phyloP scores from a whole-genome alignment of 2,888 invertebrate species.

The Furcula furcula region DNA sequence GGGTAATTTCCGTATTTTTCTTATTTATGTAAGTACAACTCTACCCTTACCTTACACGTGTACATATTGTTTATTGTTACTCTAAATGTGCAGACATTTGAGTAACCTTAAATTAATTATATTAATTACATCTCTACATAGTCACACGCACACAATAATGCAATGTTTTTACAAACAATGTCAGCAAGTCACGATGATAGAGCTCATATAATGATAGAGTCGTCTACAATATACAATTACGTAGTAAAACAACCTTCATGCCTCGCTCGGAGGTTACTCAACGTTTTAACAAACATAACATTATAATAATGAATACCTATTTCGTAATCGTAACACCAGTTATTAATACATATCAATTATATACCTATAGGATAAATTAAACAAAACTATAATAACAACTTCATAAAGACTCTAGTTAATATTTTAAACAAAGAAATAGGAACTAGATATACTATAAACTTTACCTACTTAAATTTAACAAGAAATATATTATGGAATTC shows the following conservation, averaged over 20 bases:
- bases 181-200: not conserved
- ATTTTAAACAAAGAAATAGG: too few relatives aligned
- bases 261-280: not conserved
- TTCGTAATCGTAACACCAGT: too few relatives aligned
- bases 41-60: slow-evolving; percentile 23
- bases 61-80: too few relatives aligned
- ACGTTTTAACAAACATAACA: not conserved
- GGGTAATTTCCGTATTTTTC: slow-evolving; percentile 29
- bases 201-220: not conserved
- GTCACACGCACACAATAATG: not conserved
- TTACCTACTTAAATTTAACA: too few relatives aligned
- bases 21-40: slow-evolving; percentile 31
- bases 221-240: not conserved
- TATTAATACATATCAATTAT: too few relatives aligned
- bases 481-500: too few relatives aligned
- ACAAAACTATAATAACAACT: too few relatives aligned
- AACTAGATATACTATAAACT: too few relatives aligned
- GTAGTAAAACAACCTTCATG: slow-evolving; percentile 1
- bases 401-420: too few relatives aligned
- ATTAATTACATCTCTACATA: not conserved
- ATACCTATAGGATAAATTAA: too few relatives aligned
- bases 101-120: not conserved
- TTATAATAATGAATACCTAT: too few relatives aligned
- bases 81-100: slow-evolving; percentile 4
- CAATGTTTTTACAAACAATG: not conserved